Conservation (phyloP, 2,888 invertebrate genomes). For the Lysandra coridon region DNA sequence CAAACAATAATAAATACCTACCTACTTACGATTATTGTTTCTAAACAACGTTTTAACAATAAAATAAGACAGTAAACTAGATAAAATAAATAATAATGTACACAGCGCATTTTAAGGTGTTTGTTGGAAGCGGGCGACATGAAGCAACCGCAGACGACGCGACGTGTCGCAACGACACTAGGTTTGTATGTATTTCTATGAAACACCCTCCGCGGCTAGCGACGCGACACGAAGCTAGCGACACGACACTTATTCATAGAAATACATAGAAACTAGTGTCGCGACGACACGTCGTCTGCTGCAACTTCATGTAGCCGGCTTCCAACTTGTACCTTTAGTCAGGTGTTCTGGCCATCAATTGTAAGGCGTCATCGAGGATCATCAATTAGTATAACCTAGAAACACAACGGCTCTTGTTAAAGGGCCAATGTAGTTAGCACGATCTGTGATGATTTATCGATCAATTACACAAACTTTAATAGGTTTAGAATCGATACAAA, state of each 20-base stretch:
- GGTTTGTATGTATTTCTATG: too few relatives aligned
- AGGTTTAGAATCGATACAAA: neutral
- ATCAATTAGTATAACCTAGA: conserved; percentile 28
- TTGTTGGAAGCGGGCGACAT: too few relatives aligned
- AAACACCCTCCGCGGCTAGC: too few relatives aligned
- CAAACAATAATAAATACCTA: neutral
- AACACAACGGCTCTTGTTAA: conserved; percentile 11
- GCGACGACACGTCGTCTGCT: too few relatives aligned
- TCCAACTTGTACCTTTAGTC: neutral
- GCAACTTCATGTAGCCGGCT: too few relatives aligned
- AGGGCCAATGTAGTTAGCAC: conserved; percentile 4
- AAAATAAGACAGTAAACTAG: neutral
- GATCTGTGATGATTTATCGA: conserved; percentile 1
- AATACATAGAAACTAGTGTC: too few relatives aligned
- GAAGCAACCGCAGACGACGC: too few relatives aligned
- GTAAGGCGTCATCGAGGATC: neutral
- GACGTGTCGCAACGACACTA: too few relatives aligned
- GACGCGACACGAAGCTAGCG: too few relatives aligned
- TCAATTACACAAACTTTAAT: neutral
- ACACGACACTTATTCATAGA: too few relatives aligned
- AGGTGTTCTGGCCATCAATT: conserved; percentile 7
- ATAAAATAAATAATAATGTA: neutral
- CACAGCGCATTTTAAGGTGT: neutral
- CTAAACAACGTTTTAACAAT: neutral
- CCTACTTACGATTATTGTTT: neutral